Percentiles rank a stretch among this genome's conserved stretches.
phyloP scores from a whole-genome alignment of 2,113 vertebrate species.

The Atlantisia rogersi region DNA sequence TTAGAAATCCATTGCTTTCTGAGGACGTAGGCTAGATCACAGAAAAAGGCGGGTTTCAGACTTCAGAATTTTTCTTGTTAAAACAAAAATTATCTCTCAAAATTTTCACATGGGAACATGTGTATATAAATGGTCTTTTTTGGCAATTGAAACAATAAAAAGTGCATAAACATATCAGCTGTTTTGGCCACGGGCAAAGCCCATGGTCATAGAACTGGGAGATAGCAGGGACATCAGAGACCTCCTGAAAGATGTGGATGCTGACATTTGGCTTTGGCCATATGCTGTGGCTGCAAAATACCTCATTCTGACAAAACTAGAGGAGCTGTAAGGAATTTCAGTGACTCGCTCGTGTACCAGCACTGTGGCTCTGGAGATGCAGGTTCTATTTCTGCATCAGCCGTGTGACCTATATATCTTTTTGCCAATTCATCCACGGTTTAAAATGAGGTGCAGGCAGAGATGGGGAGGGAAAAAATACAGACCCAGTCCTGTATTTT shows the following conservation, averaged over 20 bases:
- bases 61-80: neutral
- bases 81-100: neutral
- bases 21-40: neutral
- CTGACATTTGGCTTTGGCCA: neutral
- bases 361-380: neutral
- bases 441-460: neutral
- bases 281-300: neutral
- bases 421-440: neutral
- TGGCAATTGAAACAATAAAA: neutral
- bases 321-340: neutral
- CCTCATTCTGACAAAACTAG: neutral
- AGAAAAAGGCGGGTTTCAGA: neutral
- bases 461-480: neutral
- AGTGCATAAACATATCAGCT: neutral
- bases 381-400: conserved; percentile 44
- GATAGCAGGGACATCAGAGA: neutral
- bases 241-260: neutral
- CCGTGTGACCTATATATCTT: neutral
- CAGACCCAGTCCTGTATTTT: neutral
- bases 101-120: fast-evolving
- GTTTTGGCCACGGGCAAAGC: neutral
- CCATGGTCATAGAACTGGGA: neutral
- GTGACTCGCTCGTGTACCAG: neutral
- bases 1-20: neutral
- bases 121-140: neutral